A percentile compares a stretch with the other conserved stretches of the same genome.
Evolutionary conservation across 2,888 invertebrate species (phyloP).

Genomic region (Cosmia pyralina): DNA sequence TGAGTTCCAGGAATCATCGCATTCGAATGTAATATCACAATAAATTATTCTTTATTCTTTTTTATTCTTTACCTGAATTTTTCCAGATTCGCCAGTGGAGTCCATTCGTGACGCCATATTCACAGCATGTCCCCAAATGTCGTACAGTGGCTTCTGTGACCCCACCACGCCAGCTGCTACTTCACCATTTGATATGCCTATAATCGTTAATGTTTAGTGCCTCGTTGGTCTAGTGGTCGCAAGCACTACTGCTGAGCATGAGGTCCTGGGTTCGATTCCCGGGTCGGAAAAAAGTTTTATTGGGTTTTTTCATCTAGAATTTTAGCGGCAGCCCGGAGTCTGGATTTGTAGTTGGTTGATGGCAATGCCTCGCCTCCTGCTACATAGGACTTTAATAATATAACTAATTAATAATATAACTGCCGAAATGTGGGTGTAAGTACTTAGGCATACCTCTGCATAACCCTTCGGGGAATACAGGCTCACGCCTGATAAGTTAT

Average conservation of each 20-base stretch:
- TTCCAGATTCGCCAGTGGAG: constrained; percentile 95
- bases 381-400: not conserved
- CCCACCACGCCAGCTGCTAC: constrained; percentile 98
- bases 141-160: constrained; percentile 97
- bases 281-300: not conserved
- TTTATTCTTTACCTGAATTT: constrained; percentile 95
- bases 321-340: not conserved
- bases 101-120: constrained; percentile 99
- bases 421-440: too few species aligned
- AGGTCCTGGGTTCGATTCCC: not conserved
- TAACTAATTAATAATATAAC: too few species aligned
- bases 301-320: not conserved
- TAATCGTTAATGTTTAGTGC: constrained; percentile 26
- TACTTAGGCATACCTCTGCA: too few species aligned
- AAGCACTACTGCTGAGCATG: not conserved
- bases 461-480: too few species aligned
- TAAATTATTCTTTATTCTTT: too few species aligned
- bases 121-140: constrained; percentile 99
- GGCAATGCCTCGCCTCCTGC: too few species aligned
- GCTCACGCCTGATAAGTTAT: too few species aligned
- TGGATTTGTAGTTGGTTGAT: not conserved
- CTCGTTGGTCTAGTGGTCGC: too few species aligned
- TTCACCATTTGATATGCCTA: constrained; percentile 97
- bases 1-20: too few species aligned
- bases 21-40: too few species aligned